These are phyloP conservation scores for Lindbergichthys nudifrons DNA, from an alignment of 2,797 vertebrate species.

Conservation along the genomic window DNA sequence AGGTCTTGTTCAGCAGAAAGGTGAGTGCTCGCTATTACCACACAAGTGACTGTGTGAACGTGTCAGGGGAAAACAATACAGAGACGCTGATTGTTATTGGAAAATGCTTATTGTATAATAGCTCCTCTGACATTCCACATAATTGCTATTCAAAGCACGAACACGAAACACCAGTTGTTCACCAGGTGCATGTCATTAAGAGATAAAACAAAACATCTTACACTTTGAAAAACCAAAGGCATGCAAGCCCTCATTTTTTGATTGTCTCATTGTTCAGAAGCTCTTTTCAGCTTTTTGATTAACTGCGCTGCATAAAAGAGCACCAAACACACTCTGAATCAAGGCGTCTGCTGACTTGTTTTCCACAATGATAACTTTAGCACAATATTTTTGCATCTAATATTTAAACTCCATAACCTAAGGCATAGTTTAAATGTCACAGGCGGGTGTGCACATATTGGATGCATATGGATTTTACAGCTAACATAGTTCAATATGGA, in stretches of 20 bases:
- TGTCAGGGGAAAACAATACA: slow-evolving; percentile 26
- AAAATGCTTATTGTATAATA: slow-evolving; percentile 27
- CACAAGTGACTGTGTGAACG: background rate
- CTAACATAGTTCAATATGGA: background rate
- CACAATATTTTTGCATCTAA: background rate
- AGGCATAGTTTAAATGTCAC: background rate
- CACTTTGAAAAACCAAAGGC: slow-evolving; percentile 19
- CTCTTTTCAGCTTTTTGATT: slow-evolving; percentile 18
- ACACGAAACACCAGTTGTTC: slow-evolving; percentile 25
- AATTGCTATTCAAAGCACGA: slow-evolving; percentile 33
- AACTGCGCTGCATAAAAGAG: background rate
- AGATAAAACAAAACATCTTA: slow-evolving; percentile 15
- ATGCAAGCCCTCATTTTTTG: slow-evolving; percentile 2
- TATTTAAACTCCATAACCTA: background rate
- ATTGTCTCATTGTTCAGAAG: slow-evolving; percentile 10
- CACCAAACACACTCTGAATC: background rate
- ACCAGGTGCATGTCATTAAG: slow-evolving; percentile 34
- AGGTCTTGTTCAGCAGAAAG: slow-evolving; percentile 3
- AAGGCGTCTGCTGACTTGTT: background rate
- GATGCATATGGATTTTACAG: background rate
- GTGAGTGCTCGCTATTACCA: background rate
- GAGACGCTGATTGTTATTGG: slow-evolving; percentile 24
- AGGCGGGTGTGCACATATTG: background rate
- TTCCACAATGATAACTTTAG: background rate
- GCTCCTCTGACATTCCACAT: slow-evolving; percentile 26